A percentile compares a stretch with the other conserved stretches of the same genome.
Conservation (phyloP, 1,140 invertebrate species). For the Anthonomus grandis region DNA sequence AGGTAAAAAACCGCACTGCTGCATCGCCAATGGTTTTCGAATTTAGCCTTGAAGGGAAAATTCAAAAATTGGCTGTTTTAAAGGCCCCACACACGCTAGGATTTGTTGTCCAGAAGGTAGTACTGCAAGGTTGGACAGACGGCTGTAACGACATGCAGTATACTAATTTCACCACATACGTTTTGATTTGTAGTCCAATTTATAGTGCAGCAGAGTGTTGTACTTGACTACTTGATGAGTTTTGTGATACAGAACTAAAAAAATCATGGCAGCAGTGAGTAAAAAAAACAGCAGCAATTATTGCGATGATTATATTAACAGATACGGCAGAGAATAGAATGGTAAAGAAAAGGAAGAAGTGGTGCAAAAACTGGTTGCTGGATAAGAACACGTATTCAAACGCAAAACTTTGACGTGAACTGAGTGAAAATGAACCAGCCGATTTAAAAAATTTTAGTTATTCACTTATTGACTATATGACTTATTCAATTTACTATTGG, state of each 20-base stretch:
- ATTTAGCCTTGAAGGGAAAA: no score
- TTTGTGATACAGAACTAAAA: no score
- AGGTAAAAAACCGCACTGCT: no score
- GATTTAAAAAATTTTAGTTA: conserved; percentile 2
- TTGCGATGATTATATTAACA: no score
- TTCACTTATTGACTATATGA: conserved; percentile 6
- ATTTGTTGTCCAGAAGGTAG: background rate
- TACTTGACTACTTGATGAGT: no score
- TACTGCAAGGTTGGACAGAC: background rate
- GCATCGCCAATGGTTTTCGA: no score
- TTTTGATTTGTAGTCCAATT: background rate
- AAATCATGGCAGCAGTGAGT: no score
- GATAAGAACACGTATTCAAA: no score
- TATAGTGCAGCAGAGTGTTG: background rate
- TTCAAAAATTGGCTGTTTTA: no score
- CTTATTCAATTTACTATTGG: conserved; percentile 4
- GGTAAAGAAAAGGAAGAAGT: background rate
- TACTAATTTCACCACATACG: background rate
- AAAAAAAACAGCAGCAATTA: no score
- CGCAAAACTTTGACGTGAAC: no score
- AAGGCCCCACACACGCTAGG: background rate
- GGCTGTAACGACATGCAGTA: background rate
- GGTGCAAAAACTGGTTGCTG: background rate
- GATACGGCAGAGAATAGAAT: background rate
- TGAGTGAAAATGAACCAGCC: background rate